phyloP scores from a whole-genome alignment of 2,888 invertebrate species.

The Ophioninae sp. region DNA sequence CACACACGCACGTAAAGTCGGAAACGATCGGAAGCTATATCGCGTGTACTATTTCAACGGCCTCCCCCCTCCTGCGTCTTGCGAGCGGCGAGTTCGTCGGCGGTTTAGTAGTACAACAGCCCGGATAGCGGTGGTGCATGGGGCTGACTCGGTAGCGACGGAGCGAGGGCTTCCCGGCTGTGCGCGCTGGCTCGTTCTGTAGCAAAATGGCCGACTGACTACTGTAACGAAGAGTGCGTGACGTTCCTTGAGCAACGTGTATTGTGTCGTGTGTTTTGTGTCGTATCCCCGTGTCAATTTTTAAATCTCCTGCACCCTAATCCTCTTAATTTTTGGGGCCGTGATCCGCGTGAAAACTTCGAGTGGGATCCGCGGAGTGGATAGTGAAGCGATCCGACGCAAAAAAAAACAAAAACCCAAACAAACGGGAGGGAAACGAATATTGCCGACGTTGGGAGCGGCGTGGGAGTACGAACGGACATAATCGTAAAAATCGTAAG shows the following conservation, averaged over 20 bases:
- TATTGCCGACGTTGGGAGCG: constrained; percentile 21
- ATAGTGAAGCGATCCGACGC: constrained; percentile 5
- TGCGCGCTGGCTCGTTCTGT: constrained; percentile 63
- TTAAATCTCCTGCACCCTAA: constrained; percentile 27
- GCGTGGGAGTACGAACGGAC: constrained; percentile 24
- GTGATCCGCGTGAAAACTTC: neutral
- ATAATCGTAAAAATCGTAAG: constrained; percentile 33
- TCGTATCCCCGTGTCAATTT: constrained; percentile 60
- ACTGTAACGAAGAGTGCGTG: constrained; percentile 71
- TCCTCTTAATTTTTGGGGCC: neutral
- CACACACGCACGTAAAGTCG: constrained; percentile 14
- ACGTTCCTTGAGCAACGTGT: constrained; percentile 73
- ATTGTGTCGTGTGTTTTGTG: constrained; percentile 69
- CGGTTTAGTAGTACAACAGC: constrained; percentile 33
- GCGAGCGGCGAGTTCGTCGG: neutral
- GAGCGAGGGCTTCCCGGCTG: constrained; percentile 60
- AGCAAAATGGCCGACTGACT: constrained; percentile 77
- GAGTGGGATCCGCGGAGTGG: constrained; percentile 17
- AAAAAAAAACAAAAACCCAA: constrained; percentile 27
- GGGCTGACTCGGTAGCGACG: constrained; percentile 27
- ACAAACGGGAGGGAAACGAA: constrained; percentile 1
- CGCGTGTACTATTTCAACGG: constrained; percentile 9
- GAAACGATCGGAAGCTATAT: constrained; percentile 11
- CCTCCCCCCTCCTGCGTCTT: constrained; percentile 10
- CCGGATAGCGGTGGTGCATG: constrained; percentile 17